Evolutionary conservation across 2,113 vertebrate genomes (phyloP), one percentile per base, ranked within the genome.

Genomic region (Plotosus lineatus): DNA sequence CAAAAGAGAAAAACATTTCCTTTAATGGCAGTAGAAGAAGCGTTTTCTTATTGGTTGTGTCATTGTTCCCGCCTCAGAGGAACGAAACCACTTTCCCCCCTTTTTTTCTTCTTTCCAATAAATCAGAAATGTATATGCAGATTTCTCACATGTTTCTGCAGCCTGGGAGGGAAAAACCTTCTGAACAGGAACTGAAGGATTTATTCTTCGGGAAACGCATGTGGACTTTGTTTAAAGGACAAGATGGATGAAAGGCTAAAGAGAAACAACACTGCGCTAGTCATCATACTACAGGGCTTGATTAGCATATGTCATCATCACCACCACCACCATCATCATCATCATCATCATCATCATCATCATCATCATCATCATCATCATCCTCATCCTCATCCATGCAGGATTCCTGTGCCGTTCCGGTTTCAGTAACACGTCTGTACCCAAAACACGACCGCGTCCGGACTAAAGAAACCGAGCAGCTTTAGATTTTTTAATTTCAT

Each of bases 21-120:
- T 55, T 56, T 48, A 80, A 78, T 80, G 48, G 65, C 46, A 75
- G 50, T 17, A 73, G 58, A 80, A 85, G 84, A 85, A 84, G 63
- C 76, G 60, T 84, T 69, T 78, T 85, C 82, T 88, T 85, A 82
- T 88, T 66, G 66, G 78, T 61, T 17, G 55, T 83, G 86, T 71
- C 80, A 83, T 60, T 79, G 38, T 71, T 78, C 76, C 76, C 73
- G 73, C 77, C 87, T 83, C 81, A 4, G 12, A 82, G 82, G 77
- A 82, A 81, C 51, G 19, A 31, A 79, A n/a, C 74, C 46, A 33
- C 74, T 12, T 68, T 68, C 17, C 17, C 2, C 4, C 17, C 17
- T 51, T 44, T 42, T 15, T 69, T 46, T n/a, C 0, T 44, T 46
- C 17, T 26, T n/a, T n/a, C 2, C 4, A 66, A 79, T 75, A 83